Conservation (phyloP, 2,888 invertebrate species). For the Catocala nupta region DNA sequence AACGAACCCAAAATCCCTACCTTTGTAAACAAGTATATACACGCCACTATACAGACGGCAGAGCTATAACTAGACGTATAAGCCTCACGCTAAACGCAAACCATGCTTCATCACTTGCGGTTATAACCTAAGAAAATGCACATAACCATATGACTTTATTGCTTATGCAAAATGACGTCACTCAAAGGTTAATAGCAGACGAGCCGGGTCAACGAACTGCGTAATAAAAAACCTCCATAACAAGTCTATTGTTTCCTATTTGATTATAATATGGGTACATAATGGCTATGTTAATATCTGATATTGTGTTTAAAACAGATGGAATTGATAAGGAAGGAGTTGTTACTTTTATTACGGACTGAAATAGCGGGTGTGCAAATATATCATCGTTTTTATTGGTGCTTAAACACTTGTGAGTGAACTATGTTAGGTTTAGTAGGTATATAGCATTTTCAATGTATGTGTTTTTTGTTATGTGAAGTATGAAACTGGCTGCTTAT, state of each 20-base stretch:
- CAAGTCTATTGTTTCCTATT: constrained; percentile 54
- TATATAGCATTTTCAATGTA: neutral
- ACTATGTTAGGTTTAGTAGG: too few relatives aligned
- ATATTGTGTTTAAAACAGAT: constrained; percentile 28
- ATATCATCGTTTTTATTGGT: constrained; percentile 1
- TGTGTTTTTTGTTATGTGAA: too few relatives aligned
- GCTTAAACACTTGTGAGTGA: too few relatives aligned
- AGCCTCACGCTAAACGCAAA: too few relatives aligned
- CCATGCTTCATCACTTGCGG: too few relatives aligned
- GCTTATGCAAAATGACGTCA: constrained; percentile 23
- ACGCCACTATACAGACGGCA: too few relatives aligned
- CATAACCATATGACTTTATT: constrained; percentile 11
- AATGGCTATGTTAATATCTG: constrained; percentile 23
- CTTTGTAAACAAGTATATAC: too few relatives aligned
- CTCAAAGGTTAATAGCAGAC: constrained; percentile 46
- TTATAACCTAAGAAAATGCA: constrained; percentile 1
- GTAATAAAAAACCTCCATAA: constrained; percentile 47
- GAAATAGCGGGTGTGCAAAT: constrained; percentile 24
- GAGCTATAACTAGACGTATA: too few relatives aligned
- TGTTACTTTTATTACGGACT: constrained; percentile 21
- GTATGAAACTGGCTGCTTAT: too few relatives aligned
- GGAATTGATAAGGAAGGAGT: constrained; percentile 32
- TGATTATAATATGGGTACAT: constrained; percentile 48
- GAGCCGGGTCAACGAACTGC: constrained; percentile 38
- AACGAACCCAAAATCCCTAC: too few relatives aligned